These are phyloP conservation scores for Pangasius krempfi DNA, from an alignment of 2,797 vertebrate genomes.

Conservation along the genomic window DNA sequence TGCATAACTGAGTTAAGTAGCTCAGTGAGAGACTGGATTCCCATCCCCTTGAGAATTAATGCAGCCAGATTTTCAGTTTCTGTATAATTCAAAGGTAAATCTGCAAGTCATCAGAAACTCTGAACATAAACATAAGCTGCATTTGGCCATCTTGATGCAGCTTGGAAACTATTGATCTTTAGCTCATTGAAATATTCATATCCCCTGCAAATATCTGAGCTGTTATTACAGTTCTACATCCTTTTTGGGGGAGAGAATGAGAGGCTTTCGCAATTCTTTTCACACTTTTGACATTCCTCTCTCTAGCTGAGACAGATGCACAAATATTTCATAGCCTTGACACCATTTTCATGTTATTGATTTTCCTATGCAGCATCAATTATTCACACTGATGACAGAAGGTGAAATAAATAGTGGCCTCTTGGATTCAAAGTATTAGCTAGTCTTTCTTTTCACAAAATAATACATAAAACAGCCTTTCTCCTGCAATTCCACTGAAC, in stretches of 20 bases:
- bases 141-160: slow-evolving; percentile 20
- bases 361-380: slow-evolving; percentile 58
- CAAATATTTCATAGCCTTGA: slow-evolving; percentile 61
- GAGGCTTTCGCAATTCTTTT: slow-evolving; percentile 39
- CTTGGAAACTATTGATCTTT: slow-evolving; percentile 40
- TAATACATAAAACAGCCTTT: slow-evolving; percentile 11
- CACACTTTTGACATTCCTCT: slow-evolving; percentile 41
- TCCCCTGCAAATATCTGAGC: slow-evolving; percentile 29
- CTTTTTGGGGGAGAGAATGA: slow-evolving; percentile 20
- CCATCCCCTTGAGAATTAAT: slow-evolving; percentile 15
- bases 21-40: slow-evolving; percentile 18
- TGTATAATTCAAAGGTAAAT: slow-evolving; percentile 37
- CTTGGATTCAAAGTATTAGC: neutral
- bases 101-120: slow-evolving; percentile 31
- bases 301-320: slow-evolving; percentile 49
- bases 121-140: slow-evolving; percentile 26
- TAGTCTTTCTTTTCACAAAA: slow-evolving; percentile 18
- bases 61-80: neutral
- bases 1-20: slow-evolving; percentile 11
- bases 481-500: slow-evolving; percentile 34
- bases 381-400: slow-evolving; percentile 54
- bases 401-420: slow-evolving; percentile 52
- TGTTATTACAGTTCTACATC: slow-evolving; percentile 44
- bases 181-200: slow-evolving; percentile 43
- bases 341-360: slow-evolving; percentile 59